Base-by-base conservation (phyloP, 53 echinoderm and acorn worm genomes). In the Astropecten irregularis region DNA sequence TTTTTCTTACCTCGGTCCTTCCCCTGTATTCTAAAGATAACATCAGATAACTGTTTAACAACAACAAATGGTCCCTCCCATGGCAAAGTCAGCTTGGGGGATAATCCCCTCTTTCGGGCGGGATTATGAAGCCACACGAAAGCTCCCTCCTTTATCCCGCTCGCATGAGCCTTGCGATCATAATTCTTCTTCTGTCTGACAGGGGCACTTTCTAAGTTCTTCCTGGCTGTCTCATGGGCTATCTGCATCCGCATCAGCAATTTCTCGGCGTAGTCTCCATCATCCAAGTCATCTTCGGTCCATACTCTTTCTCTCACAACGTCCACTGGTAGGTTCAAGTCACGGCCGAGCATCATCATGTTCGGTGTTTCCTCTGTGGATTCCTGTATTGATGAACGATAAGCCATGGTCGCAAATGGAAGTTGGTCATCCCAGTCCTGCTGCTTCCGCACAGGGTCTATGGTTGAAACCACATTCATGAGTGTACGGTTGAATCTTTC, bases 381-480 rank as follows among this genome's bases (percentile, higher is more conserved):
- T 13, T 87, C 87, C n/a, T 87, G 87, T 3, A 76, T 50, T 5
- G 63, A 71, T 34, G 87, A 52, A 8, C 68, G 31, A 42, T 86
- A 86, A 1, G 77, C 77, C 4, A 87, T 40, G 8, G 67, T 44
- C 11, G 68, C 68, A 20, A 32, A 77, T 8, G 87, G 79, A 1
- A 87, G 40, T 27, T 68, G 54, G 4, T 79, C 81, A 38, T 87
- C 87, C 87, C 87, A 87, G 52, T 66, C 67, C 11, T 68, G 54
- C 30, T 79, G 76, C 9, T 62, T 21, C 32, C 50, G 27, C 0
- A 27, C 33, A 4, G 85, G 72, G n/a, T 85, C 58, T 4, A 86
- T 64, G 9, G 6, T 65, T 4, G 86, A 61, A 0, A 86, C 36
- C 9, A 64, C 40, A 2, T 63, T 60, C 65, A 65, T 50, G 20